Base-by-base conservation (phyloP, 1,140 invertebrate species). In the Psix sp. region DNA sequence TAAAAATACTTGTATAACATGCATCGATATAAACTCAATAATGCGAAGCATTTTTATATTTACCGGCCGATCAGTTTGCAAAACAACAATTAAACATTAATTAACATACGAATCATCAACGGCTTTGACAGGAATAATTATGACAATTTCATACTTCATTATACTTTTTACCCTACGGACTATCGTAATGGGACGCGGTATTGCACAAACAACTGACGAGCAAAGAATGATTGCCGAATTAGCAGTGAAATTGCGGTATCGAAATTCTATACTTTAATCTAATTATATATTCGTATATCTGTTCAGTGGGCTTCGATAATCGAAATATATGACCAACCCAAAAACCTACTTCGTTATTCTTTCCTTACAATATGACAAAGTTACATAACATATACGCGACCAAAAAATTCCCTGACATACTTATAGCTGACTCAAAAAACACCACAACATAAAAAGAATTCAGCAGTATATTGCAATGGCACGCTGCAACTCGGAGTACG, bases 321-420 rank as follows among this genome's bases (percentile, higher is more conserved):
- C 31, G 48, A 54, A 52, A 51, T 17, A 35, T 45, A 46, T 45
- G 36, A 10, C 39, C 60, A 65, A 31, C 39, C 60, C 60, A 18
- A 46, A 65, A 54, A 65, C 60, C 48, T 52, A 65, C 60, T 54
- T 51, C 16, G 6, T 39, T n/a, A 29, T n/a, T 20, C 33, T 16
- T 54, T 54, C 46, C 35, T 45, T 54, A 38, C 60, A 39, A 20
- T 17, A 35, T 11, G n/a, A n/a, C n/a, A n/a, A n/a, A n/a, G 42
- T 66, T 56, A 31, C 60, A 36, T 46, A 54, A 65, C 15, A 7
- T 14, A 46, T 16, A 38, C 11, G 18, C 49, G 9, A 21, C 18
- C 62, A 56, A 66, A 66, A 52, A 65, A 66, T 56, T 66, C 49
- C 42, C 33, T 56, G 49, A 48, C 62, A 66, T 39, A 66, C 62